phyloP scores from a whole-genome alignment of 2,797 vertebrate species.

The Orientallactaga sibirica region DNA sequence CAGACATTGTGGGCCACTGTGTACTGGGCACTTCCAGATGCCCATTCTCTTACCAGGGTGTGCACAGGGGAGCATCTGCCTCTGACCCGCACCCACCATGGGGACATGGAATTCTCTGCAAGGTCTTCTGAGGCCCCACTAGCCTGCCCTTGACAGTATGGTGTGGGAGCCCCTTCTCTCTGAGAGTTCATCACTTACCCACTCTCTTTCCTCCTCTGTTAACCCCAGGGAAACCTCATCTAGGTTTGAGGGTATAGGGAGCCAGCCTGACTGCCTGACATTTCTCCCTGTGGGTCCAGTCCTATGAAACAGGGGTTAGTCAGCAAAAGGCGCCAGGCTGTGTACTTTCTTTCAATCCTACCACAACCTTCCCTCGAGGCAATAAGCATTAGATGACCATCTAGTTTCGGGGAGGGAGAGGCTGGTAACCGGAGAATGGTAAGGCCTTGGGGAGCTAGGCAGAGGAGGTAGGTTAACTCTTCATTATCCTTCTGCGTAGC shows the following conservation, averaged over 20 bases:
- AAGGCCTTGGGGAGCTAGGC: background rate
- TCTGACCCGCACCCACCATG: background rate
- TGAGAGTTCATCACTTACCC: background rate
- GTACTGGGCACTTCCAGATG: rapidly evolving
- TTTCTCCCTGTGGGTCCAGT: background rate
- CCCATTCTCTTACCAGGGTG: background rate
- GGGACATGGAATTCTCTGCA: background rate
- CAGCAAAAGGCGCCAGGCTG: background rate
- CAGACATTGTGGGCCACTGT: background rate
- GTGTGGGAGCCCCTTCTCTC: background rate
- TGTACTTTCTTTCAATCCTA: background rate
- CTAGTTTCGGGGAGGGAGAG: background rate
- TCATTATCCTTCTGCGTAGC: background rate
- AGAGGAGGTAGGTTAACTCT: background rate
- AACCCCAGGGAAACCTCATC: conserved; percentile 11
- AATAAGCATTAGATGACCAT: background rate
- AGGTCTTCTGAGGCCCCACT: background rate
- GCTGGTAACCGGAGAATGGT: background rate
- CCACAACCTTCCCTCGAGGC: conserved; percentile 22
- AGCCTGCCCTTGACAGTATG: background rate
- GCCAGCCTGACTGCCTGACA: background rate
- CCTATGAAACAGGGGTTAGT: background rate
- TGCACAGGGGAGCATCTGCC: background rate
- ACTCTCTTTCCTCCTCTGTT: background rate
- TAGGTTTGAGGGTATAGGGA: background rate